Base-by-base conservation (phyloP, 2,113 vertebrate genomes). In the Phodopus roborovskii region DNA sequence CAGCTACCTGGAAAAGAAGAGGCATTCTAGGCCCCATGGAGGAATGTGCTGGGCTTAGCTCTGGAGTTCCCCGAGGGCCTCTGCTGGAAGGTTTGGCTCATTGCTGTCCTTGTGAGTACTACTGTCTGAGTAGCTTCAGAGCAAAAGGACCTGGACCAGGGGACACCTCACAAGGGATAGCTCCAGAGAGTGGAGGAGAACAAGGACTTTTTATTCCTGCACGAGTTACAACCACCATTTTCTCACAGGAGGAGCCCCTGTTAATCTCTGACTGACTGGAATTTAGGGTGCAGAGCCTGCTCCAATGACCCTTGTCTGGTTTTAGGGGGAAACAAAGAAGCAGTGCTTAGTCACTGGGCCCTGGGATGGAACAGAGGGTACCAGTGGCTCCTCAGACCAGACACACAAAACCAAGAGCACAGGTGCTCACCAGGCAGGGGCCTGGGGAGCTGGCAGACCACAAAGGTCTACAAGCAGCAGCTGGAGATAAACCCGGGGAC, bases 1-100 rank as follows among this genome's bases (percentile, higher is more conserved):
- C 99, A 94, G 99, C 99, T 97, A 99, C 99, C 99, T 99, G 95
- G 94, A 89, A 42, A 93, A 50, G 60, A 73, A 96, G 13, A 93
- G 70, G 90, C 0, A 92, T 68, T 95, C 77, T 66, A 91, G 75
- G 75, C 33, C 42, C 62, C 1, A 19, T 70, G 39, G 74, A 92
- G 39, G 53, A 77, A 30, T 78, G 93, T 45, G 20, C 71, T 8
- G 17, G 17, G 12, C 58, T 86, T 26, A 77, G 84, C 26, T 39
- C 13, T 85, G 20, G 48, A 86, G 68, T 24, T 48, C 48, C 86
- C 48, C 86, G n/a, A 36, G 66, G 28, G 68, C 73, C 84, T 92
- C 77, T 92, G 48, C 30, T 89, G 42, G 68, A 84, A 91, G 20
- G 24, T 90, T 45, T 58, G 45, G 33, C n/a, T 20, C n/a, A 39